Percentiles rank a stretch among this genome's conserved stretches.
Evolutionary conservation across 2,888 invertebrate genomes (phyloP).

Genomic region (Halictus ligatus): DNA sequence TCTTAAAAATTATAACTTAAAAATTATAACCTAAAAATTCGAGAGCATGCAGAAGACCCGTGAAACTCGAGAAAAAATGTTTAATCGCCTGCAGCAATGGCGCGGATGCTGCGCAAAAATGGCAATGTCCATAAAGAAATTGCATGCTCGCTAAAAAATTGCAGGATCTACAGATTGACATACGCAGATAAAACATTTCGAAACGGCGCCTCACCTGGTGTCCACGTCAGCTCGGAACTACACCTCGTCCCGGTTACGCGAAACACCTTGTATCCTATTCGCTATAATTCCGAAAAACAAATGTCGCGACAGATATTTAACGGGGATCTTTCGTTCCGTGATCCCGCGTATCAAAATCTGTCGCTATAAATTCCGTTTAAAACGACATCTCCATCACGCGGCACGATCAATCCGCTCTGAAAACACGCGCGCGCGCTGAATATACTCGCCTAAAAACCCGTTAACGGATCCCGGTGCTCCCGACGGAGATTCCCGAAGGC

Average conservation of each 20-base stretch:
- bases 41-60: no score
- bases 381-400: neutral
- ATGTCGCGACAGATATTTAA: neutral
- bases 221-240: neutral
- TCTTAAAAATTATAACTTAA: no score
- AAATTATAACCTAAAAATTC: no score
- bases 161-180: neutral
- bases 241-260: neutral
- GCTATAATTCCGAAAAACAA: neutral
- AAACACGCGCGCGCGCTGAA: neutral
- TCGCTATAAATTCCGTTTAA: neutral
- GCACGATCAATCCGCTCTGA: neutral
- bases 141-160: neutral
- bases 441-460: neutral
- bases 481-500: neutral
- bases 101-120: no score
- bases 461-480: neutral
- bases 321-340: neutral
- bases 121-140: neutral
- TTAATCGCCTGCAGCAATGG: neutral
- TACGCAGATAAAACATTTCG: neutral
- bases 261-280: neutral
- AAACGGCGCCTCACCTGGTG: neutral
- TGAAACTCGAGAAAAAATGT: neutral
- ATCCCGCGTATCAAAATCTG: neutral